A percentile compares a stretch with the other conserved stretches of the same genome.
phyloP scores from a whole-genome alignment of 2,888 invertebrate species.

The Yponomeuta malinellus region DNA sequence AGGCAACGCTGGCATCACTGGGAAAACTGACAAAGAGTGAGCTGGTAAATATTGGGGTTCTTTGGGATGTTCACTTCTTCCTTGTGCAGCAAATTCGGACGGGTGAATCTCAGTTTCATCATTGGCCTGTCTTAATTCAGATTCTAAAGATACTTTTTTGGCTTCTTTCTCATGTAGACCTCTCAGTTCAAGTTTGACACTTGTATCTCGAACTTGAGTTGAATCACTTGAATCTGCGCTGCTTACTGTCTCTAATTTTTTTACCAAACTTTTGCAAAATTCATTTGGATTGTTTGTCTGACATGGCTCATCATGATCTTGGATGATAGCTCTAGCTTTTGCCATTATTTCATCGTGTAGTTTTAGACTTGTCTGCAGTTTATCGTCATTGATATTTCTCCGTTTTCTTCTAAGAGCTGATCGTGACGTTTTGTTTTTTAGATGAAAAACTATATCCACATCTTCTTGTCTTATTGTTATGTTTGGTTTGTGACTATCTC shows the following conservation, averaged over 20 bases:
- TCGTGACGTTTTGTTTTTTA: conserved; percentile 38
- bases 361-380: conserved; percentile 27
- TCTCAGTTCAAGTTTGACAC: neutral
- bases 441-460: conserved; percentile 37
- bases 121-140: neutral
- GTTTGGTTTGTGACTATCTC: conserved; percentile 38
- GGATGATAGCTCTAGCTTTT: conserved; percentile 46
- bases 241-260: conserved; percentile 36
- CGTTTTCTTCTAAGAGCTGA: conserved; percentile 33
- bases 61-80: neutral
- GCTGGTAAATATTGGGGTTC: neutral
- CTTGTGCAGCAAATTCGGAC: neutral
- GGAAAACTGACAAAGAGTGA: neutral
- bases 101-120: neutral
- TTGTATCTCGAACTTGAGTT: neutral
- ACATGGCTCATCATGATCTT: conserved; percentile 48
- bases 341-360: conserved; percentile 7
- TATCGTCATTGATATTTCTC: conserved; percentile 40
- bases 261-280: conserved; percentile 49
- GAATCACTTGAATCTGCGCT: conserved; percentile 19
- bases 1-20: conserved; percentile 8
- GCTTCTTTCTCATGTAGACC: neutral
- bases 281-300: conserved; percentile 40
- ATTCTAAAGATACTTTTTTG: neutral
- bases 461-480: conserved; percentile 37